These are phyloP conservation scores for Bursaphelenchus mucronatus DNA, from an alignment of 1,140 invertebrate genomes.

Conservation along the genomic window DNA sequence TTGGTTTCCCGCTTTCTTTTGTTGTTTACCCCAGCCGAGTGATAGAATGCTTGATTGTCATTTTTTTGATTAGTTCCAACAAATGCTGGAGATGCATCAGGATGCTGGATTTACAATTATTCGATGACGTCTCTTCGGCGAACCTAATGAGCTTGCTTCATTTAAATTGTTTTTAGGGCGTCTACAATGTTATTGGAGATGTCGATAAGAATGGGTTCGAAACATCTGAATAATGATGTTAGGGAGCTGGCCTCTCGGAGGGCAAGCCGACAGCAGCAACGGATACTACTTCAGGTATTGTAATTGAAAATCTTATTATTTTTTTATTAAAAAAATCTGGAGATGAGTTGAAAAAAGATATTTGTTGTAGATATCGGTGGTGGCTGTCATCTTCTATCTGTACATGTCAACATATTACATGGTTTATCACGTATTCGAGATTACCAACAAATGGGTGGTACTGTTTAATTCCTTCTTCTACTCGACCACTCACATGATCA, in stretches of 20 bases:
- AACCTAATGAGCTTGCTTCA: too few species aligned
- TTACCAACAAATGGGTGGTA: constrained; percentile 56
- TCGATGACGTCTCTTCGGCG: too few species aligned
- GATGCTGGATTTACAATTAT: too few species aligned
- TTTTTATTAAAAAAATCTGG: constrained; percentile 13
- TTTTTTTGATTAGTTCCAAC: too few species aligned
- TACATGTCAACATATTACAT: constrained; percentile 59
- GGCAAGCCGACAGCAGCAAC: constrained; percentile 55
- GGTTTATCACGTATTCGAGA: constrained; percentile 52
- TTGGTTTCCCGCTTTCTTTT: too few species aligned
- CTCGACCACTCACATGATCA: constrained; percentile 60
- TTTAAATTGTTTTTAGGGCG: constrained; percentile 42
- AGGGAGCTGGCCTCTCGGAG: constrained; percentile 51
- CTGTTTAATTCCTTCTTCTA: constrained; percentile 60
- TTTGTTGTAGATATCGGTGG: constrained; percentile 55
- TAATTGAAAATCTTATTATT: neutral
- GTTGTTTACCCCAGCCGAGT: neutral
- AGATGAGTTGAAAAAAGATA: constrained; percentile 20
- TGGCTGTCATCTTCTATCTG: constrained; percentile 58
- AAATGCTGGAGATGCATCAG: too few species aligned
- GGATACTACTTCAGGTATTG: constrained; percentile 56
- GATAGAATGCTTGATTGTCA: neutral
- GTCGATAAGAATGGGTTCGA: constrained; percentile 60
- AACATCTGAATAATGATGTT: constrained; percentile 50
- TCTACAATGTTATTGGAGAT: constrained; percentile 60